Percentiles rank a stretch among this genome's conserved stretches.
Conservation (phyloP, 2,888 invertebrate species). For the Nomada ruficornis region DNA sequence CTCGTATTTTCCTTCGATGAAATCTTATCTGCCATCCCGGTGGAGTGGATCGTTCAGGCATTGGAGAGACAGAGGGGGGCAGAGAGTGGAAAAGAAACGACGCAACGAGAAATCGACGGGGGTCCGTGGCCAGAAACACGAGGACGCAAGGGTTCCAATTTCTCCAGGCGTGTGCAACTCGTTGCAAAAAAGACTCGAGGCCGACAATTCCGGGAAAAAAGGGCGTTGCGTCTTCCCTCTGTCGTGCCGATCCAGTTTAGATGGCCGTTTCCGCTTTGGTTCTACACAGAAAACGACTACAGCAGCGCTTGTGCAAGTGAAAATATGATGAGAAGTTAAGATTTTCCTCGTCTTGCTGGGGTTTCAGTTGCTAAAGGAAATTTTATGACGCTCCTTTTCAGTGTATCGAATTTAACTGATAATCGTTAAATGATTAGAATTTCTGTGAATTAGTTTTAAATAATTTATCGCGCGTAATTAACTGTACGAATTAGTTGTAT, state of each 20-base stretch:
- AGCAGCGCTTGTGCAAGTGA: background rate
- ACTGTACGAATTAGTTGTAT: too few species aligned
- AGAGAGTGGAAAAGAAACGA: constrained; percentile 24
- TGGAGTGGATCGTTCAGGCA: background rate
- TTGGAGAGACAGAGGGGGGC: constrained; percentile 1
- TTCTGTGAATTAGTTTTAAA: too few species aligned
- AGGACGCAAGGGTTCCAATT: constrained; percentile 63
- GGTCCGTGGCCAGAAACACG: constrained; percentile 53
- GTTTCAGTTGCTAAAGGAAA: too few species aligned
- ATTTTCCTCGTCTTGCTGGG: background rate
- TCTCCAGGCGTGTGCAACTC: constrained; percentile 53
- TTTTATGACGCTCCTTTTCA: too few species aligned
- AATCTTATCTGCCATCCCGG: constrained; percentile 55
- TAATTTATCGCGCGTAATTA: too few species aligned
- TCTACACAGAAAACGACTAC: constrained; percentile 22
- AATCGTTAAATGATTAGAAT: too few species aligned
- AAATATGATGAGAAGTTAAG: background rate
- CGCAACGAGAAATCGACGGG: constrained; percentile 49
- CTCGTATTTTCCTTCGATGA: constrained; percentile 46
- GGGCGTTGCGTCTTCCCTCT: constrained; percentile 35
- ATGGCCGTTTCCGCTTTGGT: constrained; percentile 42
- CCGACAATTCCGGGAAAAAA: constrained; percentile 57
- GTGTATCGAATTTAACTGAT: too few species aligned
- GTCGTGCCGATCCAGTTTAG: background rate
- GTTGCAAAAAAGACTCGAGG: constrained; percentile 59